A percentile compares a stretch with the other conserved stretches of the same genome.
These are phyloP conservation scores for Anadara kagoshimensis DNA, from an alignment of 1,140 invertebrate genomes.

Conservation along the genomic window DNA sequence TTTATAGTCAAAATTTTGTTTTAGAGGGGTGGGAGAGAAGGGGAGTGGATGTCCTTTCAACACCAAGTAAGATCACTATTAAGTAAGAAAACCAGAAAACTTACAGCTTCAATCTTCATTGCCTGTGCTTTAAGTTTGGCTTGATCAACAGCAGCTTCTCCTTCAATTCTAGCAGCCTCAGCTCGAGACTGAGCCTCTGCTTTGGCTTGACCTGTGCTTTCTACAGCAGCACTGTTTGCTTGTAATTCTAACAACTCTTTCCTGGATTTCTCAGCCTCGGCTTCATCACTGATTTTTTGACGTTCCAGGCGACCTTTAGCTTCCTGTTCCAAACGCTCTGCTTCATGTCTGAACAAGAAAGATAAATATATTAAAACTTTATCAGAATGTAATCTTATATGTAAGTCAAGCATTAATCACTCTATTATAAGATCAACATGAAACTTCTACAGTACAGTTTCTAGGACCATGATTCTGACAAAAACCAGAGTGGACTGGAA, in stretches of 20 bases:
- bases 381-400: background rate
- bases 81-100: constrained; percentile 23
- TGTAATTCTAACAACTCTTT: constrained; percentile 75
- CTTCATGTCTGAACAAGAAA: constrained; percentile 73
- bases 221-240: constrained; percentile 71
- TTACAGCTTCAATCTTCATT: constrained; percentile 75
- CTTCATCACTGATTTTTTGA: constrained; percentile 76
- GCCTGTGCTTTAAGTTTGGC: constrained; percentile 76
- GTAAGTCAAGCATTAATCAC: no score
- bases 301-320: constrained; percentile 76
- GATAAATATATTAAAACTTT: constrained; percentile 14
- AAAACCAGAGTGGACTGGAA: no score
- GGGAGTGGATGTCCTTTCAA: no score
- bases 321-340: constrained; percentile 77
- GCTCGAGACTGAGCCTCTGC: constrained; percentile 76
- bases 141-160: constrained; percentile 76
- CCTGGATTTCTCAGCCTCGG: constrained; percentile 74
- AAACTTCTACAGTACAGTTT: no score
- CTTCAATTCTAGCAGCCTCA: constrained; percentile 76
- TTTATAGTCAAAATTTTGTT: no score
- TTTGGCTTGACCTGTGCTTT: constrained; percentile 75
- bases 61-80: no score
- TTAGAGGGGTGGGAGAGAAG: no score
- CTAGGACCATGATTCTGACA: no score
- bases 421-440: no score